Conservation (phyloP, 23 tunicate genomes). For the Styela clava region DNA sequence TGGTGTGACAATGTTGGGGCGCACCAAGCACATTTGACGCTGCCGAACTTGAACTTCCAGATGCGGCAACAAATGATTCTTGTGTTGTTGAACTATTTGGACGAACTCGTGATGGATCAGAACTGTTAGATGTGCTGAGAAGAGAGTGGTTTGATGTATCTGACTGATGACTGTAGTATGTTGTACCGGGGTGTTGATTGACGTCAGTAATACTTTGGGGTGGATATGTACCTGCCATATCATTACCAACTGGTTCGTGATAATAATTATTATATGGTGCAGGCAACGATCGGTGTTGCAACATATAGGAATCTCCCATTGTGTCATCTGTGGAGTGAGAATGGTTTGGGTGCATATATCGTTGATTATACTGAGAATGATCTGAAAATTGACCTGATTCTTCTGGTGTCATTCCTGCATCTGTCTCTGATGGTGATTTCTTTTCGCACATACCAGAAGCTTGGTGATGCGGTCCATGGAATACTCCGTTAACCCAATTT, state of each 20-base stretch:
- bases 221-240: conserved; percentile 9
- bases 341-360: background rate
- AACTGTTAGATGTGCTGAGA: background rate
- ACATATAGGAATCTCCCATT: background rate
- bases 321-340: background rate
- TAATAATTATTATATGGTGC: background rate
- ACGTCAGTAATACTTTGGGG: conserved; percentile 7
- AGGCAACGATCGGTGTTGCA: conserved; percentile 4
- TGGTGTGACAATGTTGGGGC: conserved; percentile 12
- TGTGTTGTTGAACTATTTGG: conserved; percentile 15
- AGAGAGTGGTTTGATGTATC: conserved; percentile 1
- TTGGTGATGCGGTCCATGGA: conserved; percentile 15
- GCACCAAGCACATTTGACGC: no score
- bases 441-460: background rate
- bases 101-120: background rate
- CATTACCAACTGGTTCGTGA: background rate
- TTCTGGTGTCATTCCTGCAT: background rate
- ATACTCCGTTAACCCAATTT: conserved; percentile 27
- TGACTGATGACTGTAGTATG: conserved; percentile 15
- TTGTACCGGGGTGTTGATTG: conserved; percentile 1
- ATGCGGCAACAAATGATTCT: background rate
- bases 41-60: background rate
- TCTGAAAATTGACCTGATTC: background rate
- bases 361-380: background rate
- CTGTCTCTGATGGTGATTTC: conserved; percentile 7